Conservation (phyloP, 2,888 invertebrate species). For the Hydropsyche betteni region DNA sequence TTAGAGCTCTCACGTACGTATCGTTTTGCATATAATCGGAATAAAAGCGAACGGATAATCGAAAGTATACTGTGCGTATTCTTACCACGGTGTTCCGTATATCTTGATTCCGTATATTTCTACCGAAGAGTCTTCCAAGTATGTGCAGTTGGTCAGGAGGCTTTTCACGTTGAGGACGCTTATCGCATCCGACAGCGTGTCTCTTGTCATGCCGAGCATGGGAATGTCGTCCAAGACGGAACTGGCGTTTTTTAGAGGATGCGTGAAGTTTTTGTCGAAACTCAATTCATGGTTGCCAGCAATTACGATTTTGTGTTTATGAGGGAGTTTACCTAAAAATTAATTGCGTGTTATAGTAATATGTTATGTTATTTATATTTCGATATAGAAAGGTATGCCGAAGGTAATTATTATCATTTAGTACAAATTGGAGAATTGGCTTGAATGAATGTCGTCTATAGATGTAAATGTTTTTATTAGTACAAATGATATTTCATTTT, state of each 20-base stretch:
- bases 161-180: slow-evolving; percentile 70
- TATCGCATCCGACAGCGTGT: slow-evolving; percentile 72
- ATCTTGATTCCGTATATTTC: slow-evolving; percentile 78
- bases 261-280: slow-evolving; percentile 76
- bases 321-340: slow-evolving; percentile 70
- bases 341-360: not conserved
- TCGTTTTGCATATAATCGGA: too few species aligned
- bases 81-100: slow-evolving; percentile 83
- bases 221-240: slow-evolving; percentile 70
- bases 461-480: too few species aligned
- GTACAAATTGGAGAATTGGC: too few species aligned
- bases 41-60: not conserved
- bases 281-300: slow-evolving; percentile 88
- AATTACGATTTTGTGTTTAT: slow-evolving; percentile 82
- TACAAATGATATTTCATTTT: too few species aligned
- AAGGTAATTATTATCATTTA: too few species aligned
- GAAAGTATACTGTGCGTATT: slow-evolving; percentile 34
- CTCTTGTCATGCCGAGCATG: slow-evolving; percentile 72
- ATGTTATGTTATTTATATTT: not conserved
- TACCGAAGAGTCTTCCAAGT: slow-evolving; percentile 76
- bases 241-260: slow-evolving; percentile 61
- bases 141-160: slow-evolving; percentile 78
- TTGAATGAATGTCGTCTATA: too few species aligned
- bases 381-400: too few species aligned
- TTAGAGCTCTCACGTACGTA: too few species aligned